phyloP scores from a whole-genome alignment of 1,140 invertebrate species.

The Leucophenga varia region DNA sequence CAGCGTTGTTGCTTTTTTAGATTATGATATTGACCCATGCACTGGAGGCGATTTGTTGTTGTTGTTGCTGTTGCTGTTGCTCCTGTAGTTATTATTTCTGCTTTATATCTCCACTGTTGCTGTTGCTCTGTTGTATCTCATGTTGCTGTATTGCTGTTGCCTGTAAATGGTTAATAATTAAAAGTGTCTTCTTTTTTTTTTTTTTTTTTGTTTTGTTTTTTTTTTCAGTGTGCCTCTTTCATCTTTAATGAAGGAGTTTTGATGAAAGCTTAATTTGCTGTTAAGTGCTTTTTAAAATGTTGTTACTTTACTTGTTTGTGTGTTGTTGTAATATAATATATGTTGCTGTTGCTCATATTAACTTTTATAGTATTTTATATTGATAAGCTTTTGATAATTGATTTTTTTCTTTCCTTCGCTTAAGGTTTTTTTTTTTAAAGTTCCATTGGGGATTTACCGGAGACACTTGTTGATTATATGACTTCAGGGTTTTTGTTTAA shows the following conservation, averaged over 20 bases:
- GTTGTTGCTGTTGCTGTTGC: too few relatives aligned
- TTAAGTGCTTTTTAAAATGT: slow-evolving; percentile 45
- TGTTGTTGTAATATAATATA: slow-evolving; percentile 5
- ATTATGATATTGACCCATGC: slow-evolving; percentile 55
- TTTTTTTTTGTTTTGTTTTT: slow-evolving; percentile 4
- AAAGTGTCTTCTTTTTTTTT: slow-evolving; percentile 40
- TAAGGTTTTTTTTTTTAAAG: too few relatives aligned
- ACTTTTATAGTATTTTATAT: too few relatives aligned
- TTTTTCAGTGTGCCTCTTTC: neutral
- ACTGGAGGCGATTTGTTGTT: slow-evolving; percentile 31
- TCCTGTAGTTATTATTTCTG: too few relatives aligned
- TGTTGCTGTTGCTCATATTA: too few relatives aligned
- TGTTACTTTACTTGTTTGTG: slow-evolving; percentile 15
- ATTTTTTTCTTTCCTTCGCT: too few relatives aligned
- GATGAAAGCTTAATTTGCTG: slow-evolving; percentile 45
- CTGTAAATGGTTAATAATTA: slow-evolving; percentile 40
- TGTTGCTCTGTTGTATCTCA: slow-evolving; percentile 3
- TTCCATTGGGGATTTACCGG: too few relatives aligned
- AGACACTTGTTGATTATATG: too few relatives aligned
- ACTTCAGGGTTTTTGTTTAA: too few relatives aligned
- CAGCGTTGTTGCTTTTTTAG: slow-evolving; percentile 30
- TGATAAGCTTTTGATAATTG: too few relatives aligned
- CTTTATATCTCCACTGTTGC: slow-evolving; percentile 12
- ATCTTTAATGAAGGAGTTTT: neutral
- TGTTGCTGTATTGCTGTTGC: slow-evolving; percentile 9